Percentiles rank a stretch among this genome's conserved stretches.
Conservation (phyloP, 2,888 invertebrate genomes). For the Neoitamus cyanurus region DNA sequence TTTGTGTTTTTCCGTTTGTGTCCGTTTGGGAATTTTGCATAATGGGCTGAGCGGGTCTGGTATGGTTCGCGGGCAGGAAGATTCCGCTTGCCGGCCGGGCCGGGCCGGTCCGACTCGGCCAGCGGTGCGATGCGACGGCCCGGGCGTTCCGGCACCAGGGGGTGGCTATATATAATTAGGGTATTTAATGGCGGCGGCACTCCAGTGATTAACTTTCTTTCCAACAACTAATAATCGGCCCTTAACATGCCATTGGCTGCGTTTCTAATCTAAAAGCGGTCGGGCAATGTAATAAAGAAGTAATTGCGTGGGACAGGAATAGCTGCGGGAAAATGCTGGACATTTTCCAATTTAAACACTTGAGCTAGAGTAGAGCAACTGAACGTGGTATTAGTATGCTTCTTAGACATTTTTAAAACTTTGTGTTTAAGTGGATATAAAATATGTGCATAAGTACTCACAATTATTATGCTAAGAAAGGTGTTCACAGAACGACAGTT, state of each 20-base stretch:
- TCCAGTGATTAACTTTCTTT: conserved; percentile 37
- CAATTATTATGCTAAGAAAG: too few relatives aligned
- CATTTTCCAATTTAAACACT: neutral
- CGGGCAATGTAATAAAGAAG: conserved; percentile 23
- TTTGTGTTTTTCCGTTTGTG: neutral
- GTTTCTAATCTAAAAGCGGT: conserved; percentile 25
- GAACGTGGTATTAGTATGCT: neutral
- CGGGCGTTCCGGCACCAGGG: neutral
- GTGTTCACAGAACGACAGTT: too few relatives aligned
- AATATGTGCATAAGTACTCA: too few relatives aligned
- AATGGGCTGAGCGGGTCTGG: conserved; percentile 23
- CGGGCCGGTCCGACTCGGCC: neutral
- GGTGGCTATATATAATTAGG: conserved; percentile 47
- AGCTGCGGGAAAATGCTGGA: neutral
- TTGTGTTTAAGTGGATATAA: too few relatives aligned
- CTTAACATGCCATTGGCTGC: conserved; percentile 19
- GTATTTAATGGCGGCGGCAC: conserved; percentile 30
- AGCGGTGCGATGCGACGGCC: neutral
- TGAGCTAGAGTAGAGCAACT: neutral
- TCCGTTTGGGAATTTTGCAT: conserved; percentile 43
- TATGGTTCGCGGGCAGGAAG: neutral
- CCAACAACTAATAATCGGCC: conserved; percentile 34
- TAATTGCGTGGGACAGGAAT: conserved; percentile 18
- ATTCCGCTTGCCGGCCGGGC: neutral
- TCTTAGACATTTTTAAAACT: too few relatives aligned